Evolutionary conservation across 2,113 vertebrate genomes (phyloP).

Genomic region (Vidua chalybeata): DNA sequence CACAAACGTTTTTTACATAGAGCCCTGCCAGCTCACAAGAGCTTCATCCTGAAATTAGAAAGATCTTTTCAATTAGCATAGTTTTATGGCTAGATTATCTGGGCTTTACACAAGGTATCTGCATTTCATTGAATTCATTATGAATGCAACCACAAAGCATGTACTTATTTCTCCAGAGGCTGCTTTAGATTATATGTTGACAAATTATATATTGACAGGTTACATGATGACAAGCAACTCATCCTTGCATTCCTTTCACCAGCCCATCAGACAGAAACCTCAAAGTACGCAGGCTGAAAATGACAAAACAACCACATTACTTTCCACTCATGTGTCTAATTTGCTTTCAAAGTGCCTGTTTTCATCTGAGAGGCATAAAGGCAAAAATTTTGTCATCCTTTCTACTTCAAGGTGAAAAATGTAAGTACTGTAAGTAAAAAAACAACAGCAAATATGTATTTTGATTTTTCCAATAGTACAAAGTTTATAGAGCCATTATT

Average conservation of each 20-base stretch:
- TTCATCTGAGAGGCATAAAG: background rate
- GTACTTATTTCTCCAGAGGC: background rate
- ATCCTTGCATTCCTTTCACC: background rate
- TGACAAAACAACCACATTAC: background rate
- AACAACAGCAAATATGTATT: background rate
- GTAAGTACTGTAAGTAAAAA: background rate
- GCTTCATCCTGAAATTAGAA: background rate
- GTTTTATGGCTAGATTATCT: background rate
- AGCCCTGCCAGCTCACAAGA: background rate
- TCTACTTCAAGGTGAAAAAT: background rate
- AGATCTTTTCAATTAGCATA: background rate
- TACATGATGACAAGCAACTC: background rate
- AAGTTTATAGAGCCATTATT: background rate
- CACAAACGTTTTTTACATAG: background rate
- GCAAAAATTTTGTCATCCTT: background rate
- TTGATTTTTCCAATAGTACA: background rate
- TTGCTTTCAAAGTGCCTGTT: background rate
- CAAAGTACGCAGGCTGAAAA: background rate
- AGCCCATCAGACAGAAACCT: background rate
- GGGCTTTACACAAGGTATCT: background rate
- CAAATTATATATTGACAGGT: conserved; percentile 37
- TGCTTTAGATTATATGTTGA: conserved; percentile 8
- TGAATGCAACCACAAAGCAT: background rate
- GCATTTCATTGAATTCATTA: background rate
- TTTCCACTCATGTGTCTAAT: background rate